phyloP scores from a whole-genome alignment of 2,113 vertebrate genomes.

The Zosterops hypoxanthus region DNA sequence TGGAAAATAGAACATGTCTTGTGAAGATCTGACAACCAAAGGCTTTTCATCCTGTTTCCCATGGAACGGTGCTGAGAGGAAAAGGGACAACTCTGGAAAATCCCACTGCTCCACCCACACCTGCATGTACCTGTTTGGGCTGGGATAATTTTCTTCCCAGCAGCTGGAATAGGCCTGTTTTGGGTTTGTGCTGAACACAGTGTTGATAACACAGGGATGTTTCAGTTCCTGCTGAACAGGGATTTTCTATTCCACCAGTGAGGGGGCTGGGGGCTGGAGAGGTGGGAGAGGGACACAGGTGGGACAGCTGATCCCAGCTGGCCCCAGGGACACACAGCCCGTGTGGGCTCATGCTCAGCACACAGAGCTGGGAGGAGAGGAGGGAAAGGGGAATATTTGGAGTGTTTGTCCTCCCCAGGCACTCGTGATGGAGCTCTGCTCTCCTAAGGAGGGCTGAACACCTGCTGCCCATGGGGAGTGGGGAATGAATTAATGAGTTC shows the following conservation, averaged over 20 bases:
- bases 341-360: background rate
- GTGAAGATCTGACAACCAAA: background rate
- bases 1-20: background rate
- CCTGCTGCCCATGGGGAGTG: background rate
- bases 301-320: background rate
- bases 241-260: rapidly evolving
- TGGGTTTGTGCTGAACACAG: background rate
- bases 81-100: background rate
- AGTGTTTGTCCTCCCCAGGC: background rate
- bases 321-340: background rate
- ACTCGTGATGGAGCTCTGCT: background rate
- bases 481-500: background rate
- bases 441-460: background rate
- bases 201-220: background rate
- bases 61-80: background rate
- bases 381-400: background rate
- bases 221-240: background rate
- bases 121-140: too few species aligned
- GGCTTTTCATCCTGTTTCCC: background rate
- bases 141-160: background rate
- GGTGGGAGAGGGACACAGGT: background rate
- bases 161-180: background rate
- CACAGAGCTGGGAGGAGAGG: background rate
- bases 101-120: rapidly evolving
- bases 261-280: background rate